Base-by-base conservation (phyloP, 2,888 invertebrate genomes). In the Minunthozetes semirufus region DNA sequence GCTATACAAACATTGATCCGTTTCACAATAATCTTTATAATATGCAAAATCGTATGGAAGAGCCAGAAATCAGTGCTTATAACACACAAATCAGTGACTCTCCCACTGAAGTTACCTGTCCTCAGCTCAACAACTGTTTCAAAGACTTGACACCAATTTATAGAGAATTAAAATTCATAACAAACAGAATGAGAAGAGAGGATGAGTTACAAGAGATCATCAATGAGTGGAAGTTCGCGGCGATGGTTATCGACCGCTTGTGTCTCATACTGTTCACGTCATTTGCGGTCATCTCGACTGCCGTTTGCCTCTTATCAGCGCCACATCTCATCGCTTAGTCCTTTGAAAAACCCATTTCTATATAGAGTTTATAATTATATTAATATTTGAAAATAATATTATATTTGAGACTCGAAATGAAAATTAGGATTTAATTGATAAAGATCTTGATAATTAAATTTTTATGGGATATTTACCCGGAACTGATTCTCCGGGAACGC, bases 231-330 rank as follows among this genome's bases (percentile, higher is more conserved):
- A 95, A 94, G 84, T 96, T 96, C 84, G 96, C 96, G 76, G 96
- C 95, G 79, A 94, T 96, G 93, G 97, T 96, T 83, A 94, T 97
- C 83, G 96, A 97, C 86, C 90, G 93, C 89, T 89, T 95, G 86
- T 96, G 96, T 86, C 88, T 97, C 85, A 91, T 93, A 86, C 90
- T 94, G 83, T 97, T 96, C 87, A 92, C 93, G 78, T 86, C 93
- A 84, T 94, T 94, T 87, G 94, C 94, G 82, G 88, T 94, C 84
- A 89, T 93, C 83, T 93, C 93, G 81, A 94, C 94, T 80, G 90
- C 93, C 81, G 91, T 93, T 80, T 93, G 94, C 83, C 87, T 94
- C 81, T 87, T 92, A 81, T 92, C 92, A 80, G 94, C 94, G 82
- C 94, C 94, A 80, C 94, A 94, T 86, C 93, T 94, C 84, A 93